Evolutionary conservation across 1,140 invertebrate genomes (phyloP).

Genomic region (Metaphire vulgaris): DNA sequence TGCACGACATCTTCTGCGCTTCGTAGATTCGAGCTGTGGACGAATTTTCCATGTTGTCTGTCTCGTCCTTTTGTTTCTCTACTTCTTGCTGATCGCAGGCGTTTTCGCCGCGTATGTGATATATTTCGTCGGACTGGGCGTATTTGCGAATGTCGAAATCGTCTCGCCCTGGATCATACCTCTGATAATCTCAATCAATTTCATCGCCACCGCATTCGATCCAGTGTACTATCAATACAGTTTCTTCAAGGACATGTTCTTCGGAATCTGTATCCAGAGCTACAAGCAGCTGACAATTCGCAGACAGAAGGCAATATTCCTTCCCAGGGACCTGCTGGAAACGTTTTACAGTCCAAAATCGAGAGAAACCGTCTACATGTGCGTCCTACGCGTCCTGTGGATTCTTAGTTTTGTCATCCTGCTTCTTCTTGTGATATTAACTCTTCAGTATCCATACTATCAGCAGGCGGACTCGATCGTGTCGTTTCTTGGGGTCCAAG

Average conservation of each 20-base stretch:
- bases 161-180: conserved; percentile 14
- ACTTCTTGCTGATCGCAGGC: conserved; percentile 6
- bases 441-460: conserved; percentile 7
- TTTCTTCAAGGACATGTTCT: background rate
- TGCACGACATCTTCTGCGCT: background rate
- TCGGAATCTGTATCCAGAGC: conserved; percentile 13
- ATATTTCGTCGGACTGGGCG: conserved; percentile 9
- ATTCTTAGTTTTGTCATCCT: background rate
- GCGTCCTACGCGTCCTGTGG: background rate
- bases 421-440: conserved; percentile 7
- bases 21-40: background rate
- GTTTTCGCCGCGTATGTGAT: conserved; percentile 9
- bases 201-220: conserved; percentile 11
- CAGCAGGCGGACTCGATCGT: conserved; percentile 8
- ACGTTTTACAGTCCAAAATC: conserved; percentile 8
- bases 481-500: conserved; percentile 17
- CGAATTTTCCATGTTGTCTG: background rate
- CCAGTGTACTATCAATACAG: conserved; percentile 15
- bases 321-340: conserved; percentile 14
- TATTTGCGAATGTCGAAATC: conserved; percentile 13
- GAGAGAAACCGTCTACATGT: background rate
- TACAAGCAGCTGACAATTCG: conserved; percentile 2
- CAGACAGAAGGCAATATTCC: conserved; percentile 1
- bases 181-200: background rate
- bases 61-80: background rate